phyloP scores from a whole-genome alignment of 2,797 vertebrate species.

The Adelosebastes latens region DNA sequence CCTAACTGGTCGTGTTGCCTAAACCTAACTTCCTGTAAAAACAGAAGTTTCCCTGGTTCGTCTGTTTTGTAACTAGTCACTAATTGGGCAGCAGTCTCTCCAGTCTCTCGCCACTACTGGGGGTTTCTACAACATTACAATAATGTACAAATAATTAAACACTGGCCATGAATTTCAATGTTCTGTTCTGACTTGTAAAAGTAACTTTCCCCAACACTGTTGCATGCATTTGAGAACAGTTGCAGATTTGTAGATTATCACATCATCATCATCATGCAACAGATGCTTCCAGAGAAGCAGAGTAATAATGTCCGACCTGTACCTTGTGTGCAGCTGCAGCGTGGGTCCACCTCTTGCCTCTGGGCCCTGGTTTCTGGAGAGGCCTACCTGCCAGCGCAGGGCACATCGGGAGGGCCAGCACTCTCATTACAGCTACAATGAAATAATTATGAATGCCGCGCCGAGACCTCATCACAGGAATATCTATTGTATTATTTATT shows the following conservation, averaged over 20 bases:
- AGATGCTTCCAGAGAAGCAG: conserved; percentile 26
- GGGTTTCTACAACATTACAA: not conserved
- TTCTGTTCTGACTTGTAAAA: not conserved
- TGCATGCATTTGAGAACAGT: not conserved
- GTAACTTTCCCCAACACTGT: not conserved
- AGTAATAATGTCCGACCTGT: not conserved
- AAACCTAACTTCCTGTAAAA: too few relatives aligned
- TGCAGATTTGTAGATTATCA: not conserved
- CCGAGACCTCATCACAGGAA: conserved; percentile 86
- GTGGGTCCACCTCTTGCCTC: conserved; percentile 28
- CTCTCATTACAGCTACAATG: conserved; percentile 87
- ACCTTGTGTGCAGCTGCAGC: not conserved
- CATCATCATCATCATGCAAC: not conserved
- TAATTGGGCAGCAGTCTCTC: not conserved
- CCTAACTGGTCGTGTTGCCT: too few relatives aligned
- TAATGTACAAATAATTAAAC: not conserved
- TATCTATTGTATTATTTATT: conserved; percentile 89
- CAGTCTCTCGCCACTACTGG: not conserved
- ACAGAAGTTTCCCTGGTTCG: too few relatives aligned
- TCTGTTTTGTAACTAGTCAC: not conserved
- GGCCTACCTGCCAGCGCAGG: conserved; percentile 64
- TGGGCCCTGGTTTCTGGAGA: conserved; percentile 44
- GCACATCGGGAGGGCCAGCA: conserved; percentile 55
- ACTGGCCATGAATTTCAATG: not conserved
- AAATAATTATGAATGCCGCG: conserved; percentile 87